Percentiles rank a stretch among this genome's conserved stretches.
These are phyloP conservation scores for Altica lythri DNA, from an alignment of 2,888 invertebrate species.

Conservation along the genomic window DNA sequence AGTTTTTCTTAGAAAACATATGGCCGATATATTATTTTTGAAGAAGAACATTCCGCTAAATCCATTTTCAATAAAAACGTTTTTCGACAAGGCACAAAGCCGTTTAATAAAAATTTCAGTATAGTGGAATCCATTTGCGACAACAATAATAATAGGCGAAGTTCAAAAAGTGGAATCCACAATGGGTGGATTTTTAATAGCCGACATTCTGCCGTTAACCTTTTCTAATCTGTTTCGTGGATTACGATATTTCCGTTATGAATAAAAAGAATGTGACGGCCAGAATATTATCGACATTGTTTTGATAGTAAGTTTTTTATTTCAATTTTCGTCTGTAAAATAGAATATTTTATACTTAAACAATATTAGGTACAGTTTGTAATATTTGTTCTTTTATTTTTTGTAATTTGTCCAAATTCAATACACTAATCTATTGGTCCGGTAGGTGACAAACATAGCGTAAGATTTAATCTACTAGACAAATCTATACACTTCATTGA, in stretches of 20 bases:
- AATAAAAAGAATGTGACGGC: neutral
- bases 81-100: slow-evolving; percentile 6
- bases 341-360: no score
- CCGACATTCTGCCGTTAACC: neutral
- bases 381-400: no score
- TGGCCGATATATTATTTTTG: slow-evolving; percentile 19
- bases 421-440: no score
- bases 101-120: slow-evolving; percentile 21
- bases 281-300: no score
- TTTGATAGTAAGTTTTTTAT: no score
- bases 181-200: neutral
- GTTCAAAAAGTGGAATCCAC: neutral
- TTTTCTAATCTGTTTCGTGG: neutral
- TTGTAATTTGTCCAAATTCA: no score
- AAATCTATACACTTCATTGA: no score
- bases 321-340: no score
- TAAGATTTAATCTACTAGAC: no score
- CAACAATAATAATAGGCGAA: slow-evolving; percentile 7
- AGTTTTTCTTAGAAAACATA: slow-evolving; percentile 4
- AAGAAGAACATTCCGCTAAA: slow-evolving; percentile 16
- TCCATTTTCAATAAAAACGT: slow-evolving; percentile 23
- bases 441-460: no score
- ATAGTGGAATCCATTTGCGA: slow-evolving; percentile 18
- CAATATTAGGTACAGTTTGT: no score
- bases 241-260: neutral